Conservation (phyloP, 2,797 vertebrate genomes). For the Gymnodraco acuticeps region DNA sequence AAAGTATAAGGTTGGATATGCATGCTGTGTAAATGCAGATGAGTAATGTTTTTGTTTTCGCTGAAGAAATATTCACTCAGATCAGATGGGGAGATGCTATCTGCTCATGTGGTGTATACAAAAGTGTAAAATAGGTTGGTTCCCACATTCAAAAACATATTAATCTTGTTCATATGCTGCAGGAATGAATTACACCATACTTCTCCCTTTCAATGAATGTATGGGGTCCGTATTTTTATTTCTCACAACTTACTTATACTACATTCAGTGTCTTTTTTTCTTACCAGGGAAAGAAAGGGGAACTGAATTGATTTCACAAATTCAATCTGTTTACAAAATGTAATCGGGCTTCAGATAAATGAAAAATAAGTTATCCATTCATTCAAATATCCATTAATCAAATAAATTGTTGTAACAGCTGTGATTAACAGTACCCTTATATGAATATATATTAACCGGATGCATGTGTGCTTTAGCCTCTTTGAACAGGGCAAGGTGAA, state of each 20-base stretch:
- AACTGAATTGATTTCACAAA: neutral
- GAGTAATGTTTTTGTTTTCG: conserved; percentile 76
- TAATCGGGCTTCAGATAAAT: neutral
- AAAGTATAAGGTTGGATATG: conserved; percentile 63
- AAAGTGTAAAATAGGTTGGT: conserved; percentile 53
- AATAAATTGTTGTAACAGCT: neutral
- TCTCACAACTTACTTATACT: conserved; percentile 11
- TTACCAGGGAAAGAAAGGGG: conserved; percentile 14
- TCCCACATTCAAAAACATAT: conserved; percentile 70
- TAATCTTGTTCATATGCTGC: conserved; percentile 59
- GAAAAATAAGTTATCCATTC: neutral
- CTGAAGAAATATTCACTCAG: conserved; percentile 50
- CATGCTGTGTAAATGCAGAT: conserved; percentile 68
- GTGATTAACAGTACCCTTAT: neutral
- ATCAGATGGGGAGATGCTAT: conserved; percentile 65
- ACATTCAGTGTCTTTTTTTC: neutral
- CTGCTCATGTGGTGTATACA: conserved; percentile 46
- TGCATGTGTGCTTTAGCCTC: neutral
- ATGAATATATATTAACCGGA: neutral
- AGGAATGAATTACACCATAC: conserved; percentile 48
- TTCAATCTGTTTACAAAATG: neutral
- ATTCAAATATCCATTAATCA: neutral
- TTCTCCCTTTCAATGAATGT: conserved; percentile 37
- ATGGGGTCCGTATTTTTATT: conserved; percentile 32
- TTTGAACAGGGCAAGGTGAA: conserved; percentile 28